Evolutionary conservation across 2,888 invertebrate genomes (phyloP), one percentile per base, ranked within the genome.

Genomic region (Andrena flavipes): DNA sequence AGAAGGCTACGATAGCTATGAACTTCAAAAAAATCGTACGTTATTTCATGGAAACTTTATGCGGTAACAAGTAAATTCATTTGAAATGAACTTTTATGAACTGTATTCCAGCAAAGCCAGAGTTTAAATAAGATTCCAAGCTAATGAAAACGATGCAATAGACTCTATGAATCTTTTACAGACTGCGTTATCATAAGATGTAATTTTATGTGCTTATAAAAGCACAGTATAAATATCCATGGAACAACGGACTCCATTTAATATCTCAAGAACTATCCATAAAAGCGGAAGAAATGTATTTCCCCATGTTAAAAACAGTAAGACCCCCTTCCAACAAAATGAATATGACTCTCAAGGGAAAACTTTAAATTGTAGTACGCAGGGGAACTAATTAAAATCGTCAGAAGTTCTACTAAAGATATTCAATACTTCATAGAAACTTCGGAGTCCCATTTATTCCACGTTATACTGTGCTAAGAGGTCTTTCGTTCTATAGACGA

Each of bases 1-100:
- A 59, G 4, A 89, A 76, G 69, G 91, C 90, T 77, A 89, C 89
- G 69, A 92, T 77, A 20, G 80, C 80, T 80, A 90, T 60, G 67
- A 91, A 86, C 91, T 91, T 56, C 0, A 59, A 35, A 7, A 59
- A 51, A 48, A 8, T 62, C 1, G 4, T 56, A 56, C 20, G 23
- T 56, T 20, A 26, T 56, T 23, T 56, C 3, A 23, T 26, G 10
- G 16, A 42, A 16, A 42, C 42, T 42, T 42, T 42, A 42, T 13
- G 42, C 16, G 16, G 5, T 42, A 42, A 42, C 4, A 23, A 23
- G 10, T 8, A 23, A 56, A 26, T 4, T 56, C 20, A 51, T 20
- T 51, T 56, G 3, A 56, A 56, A 13, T 23, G 23, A 56, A 56
- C 56, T 8, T 4, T 10, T 10, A 23, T 26, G 8, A 51, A 51